Percentiles rank a stretch among this genome's conserved stretches.
Conservation (phyloP, 2,888 invertebrate species). For the Eurytoma adleriae region DNA sequence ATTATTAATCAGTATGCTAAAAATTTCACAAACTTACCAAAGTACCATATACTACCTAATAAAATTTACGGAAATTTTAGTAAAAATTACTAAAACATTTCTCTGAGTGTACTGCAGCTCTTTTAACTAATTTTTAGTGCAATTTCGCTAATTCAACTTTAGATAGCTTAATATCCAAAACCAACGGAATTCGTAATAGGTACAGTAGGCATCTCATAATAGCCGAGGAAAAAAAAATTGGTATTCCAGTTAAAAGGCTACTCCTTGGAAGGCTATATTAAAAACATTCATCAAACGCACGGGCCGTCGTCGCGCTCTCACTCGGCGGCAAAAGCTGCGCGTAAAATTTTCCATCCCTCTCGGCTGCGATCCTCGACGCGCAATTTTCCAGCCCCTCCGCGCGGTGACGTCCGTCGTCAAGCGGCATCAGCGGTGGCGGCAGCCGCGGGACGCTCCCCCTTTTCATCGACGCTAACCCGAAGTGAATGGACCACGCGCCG, state of each 20-base stretch:
- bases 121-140: too few species aligned
- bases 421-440: slow-evolving; percentile 8
- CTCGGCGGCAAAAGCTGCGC: not conserved
- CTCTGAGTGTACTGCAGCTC: too few species aligned
- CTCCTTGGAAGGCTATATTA: not conserved
- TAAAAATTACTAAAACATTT: too few species aligned
- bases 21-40: too few species aligned
- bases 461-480: slow-evolving; percentile 71
- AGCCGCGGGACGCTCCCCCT: slow-evolving; percentile 12
- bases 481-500: slow-evolving; percentile 70
- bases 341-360: slow-evolving; percentile 35
- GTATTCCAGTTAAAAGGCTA: not conserved
- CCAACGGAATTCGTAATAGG: too few species aligned
- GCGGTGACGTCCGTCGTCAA: slow-evolving; percentile 41
- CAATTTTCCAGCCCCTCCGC: slow-evolving; percentile 42
- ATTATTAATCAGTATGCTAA: too few species aligned
- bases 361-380: not conserved
- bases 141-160: too few species aligned
- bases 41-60: too few species aligned
- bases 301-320: not conserved
- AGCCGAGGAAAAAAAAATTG: too few species aligned
- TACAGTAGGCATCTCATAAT: too few species aligned
- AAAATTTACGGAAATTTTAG: too few species aligned
- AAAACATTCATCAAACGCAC: not conserved
- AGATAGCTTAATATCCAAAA: too few species aligned